A percentile compares a stretch with the other conserved stretches of the same genome.
phyloP scores from a whole-genome alignment of 2,113 vertebrate genomes.

The Indri indri region DNA sequence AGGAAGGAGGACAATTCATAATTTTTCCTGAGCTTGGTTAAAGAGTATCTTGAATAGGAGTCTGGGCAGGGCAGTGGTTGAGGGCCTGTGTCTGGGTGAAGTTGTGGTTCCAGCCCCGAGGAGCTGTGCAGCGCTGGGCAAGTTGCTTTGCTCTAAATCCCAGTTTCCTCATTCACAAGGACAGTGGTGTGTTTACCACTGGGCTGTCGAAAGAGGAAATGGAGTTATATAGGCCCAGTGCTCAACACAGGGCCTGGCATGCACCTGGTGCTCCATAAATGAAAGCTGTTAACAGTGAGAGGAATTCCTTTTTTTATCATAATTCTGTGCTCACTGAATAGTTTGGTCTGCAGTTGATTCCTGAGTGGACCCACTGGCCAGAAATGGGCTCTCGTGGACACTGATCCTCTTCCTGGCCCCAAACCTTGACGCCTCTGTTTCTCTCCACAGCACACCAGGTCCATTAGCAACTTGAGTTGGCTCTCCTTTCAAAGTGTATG shows the following conservation, averaged over 20 bases:
- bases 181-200: background rate
- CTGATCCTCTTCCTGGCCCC: background rate
- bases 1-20: background rate
- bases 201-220: background rate
- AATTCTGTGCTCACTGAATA: background rate
- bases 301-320: background rate
- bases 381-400: background rate
- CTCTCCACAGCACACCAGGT: background rate
- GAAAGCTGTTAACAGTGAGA: background rate
- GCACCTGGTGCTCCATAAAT: background rate
- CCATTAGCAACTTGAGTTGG: background rate
- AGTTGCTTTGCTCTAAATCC: background rate
- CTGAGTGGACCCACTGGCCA: background rate
- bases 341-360: background rate
- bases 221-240: background rate
- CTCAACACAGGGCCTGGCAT: background rate
- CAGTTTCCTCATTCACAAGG: background rate
- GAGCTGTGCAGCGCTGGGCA: fast-evolving
- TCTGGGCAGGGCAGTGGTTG: background rate
- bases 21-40: background rate
- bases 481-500: background rate
- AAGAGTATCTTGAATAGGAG: background rate
- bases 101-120: background rate
- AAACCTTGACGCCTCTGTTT: background rate
- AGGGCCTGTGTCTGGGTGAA: background rate